Percentiles rank a stretch among this genome's conserved stretches.
phyloP scores from a whole-genome alignment of 2,113 vertebrate species.

The Poeciliopsis occidentalis region DNA sequence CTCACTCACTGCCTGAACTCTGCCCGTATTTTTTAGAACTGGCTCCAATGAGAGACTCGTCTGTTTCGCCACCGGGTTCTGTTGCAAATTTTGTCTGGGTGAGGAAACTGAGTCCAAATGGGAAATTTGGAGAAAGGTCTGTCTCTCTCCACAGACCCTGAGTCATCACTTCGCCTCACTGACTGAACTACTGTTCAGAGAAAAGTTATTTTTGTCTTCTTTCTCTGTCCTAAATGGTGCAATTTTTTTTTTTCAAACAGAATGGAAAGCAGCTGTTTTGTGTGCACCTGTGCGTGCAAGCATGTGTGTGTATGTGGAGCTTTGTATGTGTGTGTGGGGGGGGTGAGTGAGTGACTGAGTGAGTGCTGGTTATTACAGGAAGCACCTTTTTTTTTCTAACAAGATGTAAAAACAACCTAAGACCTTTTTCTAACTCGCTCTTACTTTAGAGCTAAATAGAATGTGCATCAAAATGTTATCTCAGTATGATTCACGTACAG shows the following conservation, averaged over 20 bases:
- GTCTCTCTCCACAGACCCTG: slow-evolving; percentile 40
- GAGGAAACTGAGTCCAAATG: slow-evolving; percentile 42
- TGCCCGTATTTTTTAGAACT: slow-evolving; percentile 41
- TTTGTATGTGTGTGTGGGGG: not conserved
- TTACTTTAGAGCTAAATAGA: slow-evolving; percentile 40
- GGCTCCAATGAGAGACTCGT: slow-evolving; percentile 46
- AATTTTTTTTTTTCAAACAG: slow-evolving; percentile 62
- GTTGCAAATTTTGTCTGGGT: slow-evolving; percentile 20
- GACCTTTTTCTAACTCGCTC: slow-evolving; percentile 63
- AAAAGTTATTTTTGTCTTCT: slow-evolving; percentile 52
- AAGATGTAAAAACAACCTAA: slow-evolving; percentile 67
- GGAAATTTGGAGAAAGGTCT: slow-evolving; percentile 30
- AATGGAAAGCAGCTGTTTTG: slow-evolving; percentile 63
- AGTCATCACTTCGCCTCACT: slow-evolving; percentile 60
- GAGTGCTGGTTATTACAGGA: slow-evolving; percentile 39
- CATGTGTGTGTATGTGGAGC: not conserved
- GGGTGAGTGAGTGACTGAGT: slow-evolving; percentile 20
- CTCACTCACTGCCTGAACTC: slow-evolving; percentile 67
- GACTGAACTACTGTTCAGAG: slow-evolving; percentile 67
- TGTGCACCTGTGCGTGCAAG: slow-evolving; percentile 24
- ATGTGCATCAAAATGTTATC: slow-evolving; percentile 57
- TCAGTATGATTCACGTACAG: slow-evolving; percentile 27
- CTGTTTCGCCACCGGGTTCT: slow-evolving; percentile 30
- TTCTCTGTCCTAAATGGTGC: slow-evolving; percentile 62
- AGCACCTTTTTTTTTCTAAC: slow-evolving; percentile 68